Evolutionary conservation across 1,140 invertebrate species (phyloP).

Genomic region (Eupristina koningsbergeri): DNA sequence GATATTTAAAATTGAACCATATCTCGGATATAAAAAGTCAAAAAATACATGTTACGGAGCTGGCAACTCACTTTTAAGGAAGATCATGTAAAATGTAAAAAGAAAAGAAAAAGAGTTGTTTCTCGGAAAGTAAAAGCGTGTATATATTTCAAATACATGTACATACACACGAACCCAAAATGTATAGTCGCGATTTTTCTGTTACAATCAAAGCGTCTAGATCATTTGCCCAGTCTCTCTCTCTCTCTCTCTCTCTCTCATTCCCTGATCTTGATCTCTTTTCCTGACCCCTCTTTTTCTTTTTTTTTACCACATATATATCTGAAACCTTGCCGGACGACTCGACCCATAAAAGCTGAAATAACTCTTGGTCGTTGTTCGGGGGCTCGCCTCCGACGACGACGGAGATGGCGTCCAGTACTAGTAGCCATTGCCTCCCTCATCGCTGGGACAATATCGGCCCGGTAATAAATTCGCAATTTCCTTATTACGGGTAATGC

Average conservation of each 20-base stretch:
- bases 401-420: slow-evolving; percentile 8
- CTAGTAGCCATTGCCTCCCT: neutral
- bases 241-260: slow-evolving; percentile 19
- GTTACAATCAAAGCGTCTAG: neutral
- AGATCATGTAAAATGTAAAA: neutral
- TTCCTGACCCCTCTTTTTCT: neutral
- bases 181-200: neutral
- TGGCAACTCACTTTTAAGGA: neutral
- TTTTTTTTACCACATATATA: slow-evolving; percentile 1
- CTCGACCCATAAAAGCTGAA: slow-evolving; percentile 60
- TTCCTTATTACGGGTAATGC: slow-evolving; percentile 75
- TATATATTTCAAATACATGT: neutral
- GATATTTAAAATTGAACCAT: neutral
- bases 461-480: slow-evolving; percentile 74
- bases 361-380: slow-evolving; percentile 58
- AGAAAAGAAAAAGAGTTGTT: neutral
- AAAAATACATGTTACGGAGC: neutral
- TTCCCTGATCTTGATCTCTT: neutral
- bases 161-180: neutral
- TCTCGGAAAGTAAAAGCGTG: neutral
- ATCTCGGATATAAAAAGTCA: neutral
- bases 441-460: slow-evolving; percentile 61
- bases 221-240: neutral
- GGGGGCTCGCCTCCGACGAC: slow-evolving; percentile 38
- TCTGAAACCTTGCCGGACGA: slow-evolving; percentile 58